Conservation (phyloP, 1,140 invertebrate species). For the Bombus ignitus region DNA sequence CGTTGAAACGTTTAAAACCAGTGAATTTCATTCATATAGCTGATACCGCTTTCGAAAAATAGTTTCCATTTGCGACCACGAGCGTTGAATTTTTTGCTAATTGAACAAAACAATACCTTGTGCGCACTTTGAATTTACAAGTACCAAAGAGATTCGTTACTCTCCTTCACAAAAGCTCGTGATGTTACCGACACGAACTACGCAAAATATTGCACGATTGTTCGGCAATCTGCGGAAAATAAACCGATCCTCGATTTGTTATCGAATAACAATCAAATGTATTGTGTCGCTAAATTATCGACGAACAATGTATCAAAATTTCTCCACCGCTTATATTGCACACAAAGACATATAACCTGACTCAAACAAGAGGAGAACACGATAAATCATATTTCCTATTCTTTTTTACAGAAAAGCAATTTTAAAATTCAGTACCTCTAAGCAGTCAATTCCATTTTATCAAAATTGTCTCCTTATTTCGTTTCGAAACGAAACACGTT, state of each 20-base stretch:
- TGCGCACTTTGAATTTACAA: neutral
- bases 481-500: neutral
- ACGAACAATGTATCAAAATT: neutral
- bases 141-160: neutral
- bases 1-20: neutral
- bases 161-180: neutral
- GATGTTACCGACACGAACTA: neutral
- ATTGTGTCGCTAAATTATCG: neutral
- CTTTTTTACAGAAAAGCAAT: neutral
- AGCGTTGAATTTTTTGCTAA: neutral
- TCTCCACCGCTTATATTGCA: neutral
- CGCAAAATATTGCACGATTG: slow-evolving; percentile 1
- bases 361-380: too few species aligned
- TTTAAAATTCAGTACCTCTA: too few species aligned
- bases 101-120: neutral
- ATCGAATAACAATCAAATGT: neutral
- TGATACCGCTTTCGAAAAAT: neutral
- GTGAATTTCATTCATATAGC: neutral
- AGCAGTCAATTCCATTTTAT: too few species aligned
- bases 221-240: neutral
- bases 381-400: neutral
- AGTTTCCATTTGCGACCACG: neutral
- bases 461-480: neutral
- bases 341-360: neutral
- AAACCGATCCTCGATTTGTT: neutral